These are phyloP conservation scores for Hipparchia semele DNA, from an alignment of 2,888 invertebrate species.

Conservation along the genomic window DNA sequence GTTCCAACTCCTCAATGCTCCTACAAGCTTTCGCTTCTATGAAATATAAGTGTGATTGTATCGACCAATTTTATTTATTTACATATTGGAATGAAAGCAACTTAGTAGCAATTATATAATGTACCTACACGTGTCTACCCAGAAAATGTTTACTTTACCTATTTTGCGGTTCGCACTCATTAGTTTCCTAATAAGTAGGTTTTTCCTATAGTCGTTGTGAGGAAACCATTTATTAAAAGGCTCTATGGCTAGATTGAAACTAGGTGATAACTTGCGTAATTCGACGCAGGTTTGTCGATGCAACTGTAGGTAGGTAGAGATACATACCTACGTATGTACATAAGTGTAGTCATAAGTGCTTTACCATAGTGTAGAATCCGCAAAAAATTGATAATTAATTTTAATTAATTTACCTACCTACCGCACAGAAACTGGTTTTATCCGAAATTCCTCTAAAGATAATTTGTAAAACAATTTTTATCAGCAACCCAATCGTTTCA, in stretches of 20 bases:
- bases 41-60: no score
- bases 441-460: background rate
- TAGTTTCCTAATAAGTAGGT: background rate
- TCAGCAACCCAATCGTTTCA: background rate
- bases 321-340: background rate
- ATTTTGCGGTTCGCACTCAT: background rate
- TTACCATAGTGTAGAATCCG: background rate
- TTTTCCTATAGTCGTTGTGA: constrained; percentile 1
- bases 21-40: no score
- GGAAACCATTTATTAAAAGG: constrained; percentile 19
- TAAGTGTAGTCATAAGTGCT: background rate
- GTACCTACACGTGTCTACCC: background rate
- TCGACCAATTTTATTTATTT: no score
- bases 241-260: constrained; percentile 34
- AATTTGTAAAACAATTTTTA: background rate
- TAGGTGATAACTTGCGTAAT: constrained; percentile 47
- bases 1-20: no score
- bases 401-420: background rate
- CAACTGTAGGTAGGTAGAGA: constrained; percentile 26
- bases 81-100: no score
- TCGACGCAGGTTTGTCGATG: constrained; percentile 42
- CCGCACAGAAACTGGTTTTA: background rate
- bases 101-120: background rate
- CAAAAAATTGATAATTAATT: background rate
- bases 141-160: background rate